Evolutionary conservation across 2,113 vertebrate species (phyloP), one percentile per base, ranked within the genome.

Genomic region (Tachuris rubrigastra): DNA sequence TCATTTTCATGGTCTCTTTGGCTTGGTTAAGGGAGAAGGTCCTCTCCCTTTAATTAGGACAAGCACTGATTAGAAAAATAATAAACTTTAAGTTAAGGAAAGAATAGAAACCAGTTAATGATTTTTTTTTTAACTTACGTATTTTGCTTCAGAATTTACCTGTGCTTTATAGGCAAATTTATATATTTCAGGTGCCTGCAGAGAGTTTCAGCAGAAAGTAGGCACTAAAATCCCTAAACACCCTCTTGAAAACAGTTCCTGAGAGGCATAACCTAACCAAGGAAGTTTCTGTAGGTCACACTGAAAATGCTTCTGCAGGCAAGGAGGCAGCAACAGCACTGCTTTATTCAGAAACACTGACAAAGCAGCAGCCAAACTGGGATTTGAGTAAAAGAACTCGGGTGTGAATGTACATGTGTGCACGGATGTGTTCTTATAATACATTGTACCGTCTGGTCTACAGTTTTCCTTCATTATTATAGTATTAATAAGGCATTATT

Each of bases 351-450:
- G 44, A 77, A 81, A 31, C 7, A 11, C 1, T 5, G 35, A 21
- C 21, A 44, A 84, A 74, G 46, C 27, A 81, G 49, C 35, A 79
- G 41, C 44, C 30, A 39, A 27, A 5, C 5, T 56, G 33, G 24
- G 12, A 37, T 89, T 53, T 30, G 27, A 67, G 11, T 39, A 42
- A 60, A 72, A 66, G 16, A 12, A 18, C 3, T 56, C 22, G 13
- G 14, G 41, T 56, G 21, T 85, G 76, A 72, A 50, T 73, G 35
- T 33, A 41, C 14, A 9, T 0, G 0, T 60, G 25, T 30, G 8
- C 72, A 67, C 0, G 0, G 28, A 33, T 12, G 6, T 35, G 27
- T 74, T 39, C 35, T 76, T 37, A 11, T 18, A 14, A 31, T 1
- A 1, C 16, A 30, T 77, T 76, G 24, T 35, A 17, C 22, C 31